Conservation (phyloP, 1,140 invertebrate genomes). For the Chelonus insularis region DNA sequence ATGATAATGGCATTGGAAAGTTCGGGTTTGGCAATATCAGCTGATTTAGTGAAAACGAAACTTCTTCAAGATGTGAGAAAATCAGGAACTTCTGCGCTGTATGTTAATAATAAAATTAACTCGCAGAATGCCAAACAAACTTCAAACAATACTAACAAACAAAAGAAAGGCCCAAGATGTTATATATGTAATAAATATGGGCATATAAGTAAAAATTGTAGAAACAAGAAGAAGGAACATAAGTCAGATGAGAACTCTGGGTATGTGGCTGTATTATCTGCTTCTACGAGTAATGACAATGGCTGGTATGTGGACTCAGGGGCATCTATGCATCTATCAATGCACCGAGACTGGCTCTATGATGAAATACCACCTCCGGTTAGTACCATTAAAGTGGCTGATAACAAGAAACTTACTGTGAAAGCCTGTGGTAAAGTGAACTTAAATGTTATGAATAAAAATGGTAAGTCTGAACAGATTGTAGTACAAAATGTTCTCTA, state of each 20-base stretch:
- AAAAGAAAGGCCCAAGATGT: conserved; percentile 15
- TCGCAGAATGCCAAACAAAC: conserved; percentile 3
- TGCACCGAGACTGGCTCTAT: too few relatives aligned
- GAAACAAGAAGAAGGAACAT: neutral
- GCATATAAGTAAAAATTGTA: neutral
- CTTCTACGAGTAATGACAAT: neutral
- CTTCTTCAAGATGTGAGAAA: conserved; percentile 46
- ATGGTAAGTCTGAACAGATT: neutral
- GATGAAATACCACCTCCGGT: too few relatives aligned
- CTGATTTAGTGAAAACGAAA: conserved; percentile 51
- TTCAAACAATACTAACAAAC: conserved; percentile 15
- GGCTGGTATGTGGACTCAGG: conserved; percentile 16
- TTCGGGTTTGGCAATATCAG: conserved; percentile 42
- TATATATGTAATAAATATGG: conserved; percentile 9
- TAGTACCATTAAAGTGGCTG: conserved; percentile 2
- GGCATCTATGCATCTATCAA: conserved; percentile 17
- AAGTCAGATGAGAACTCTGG: neutral
- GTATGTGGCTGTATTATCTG: conserved; percentile 5
- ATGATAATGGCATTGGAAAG: conserved; percentile 56
- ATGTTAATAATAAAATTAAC: too few relatives aligned
- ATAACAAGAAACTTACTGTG: neutral
- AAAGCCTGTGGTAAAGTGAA: conserved; percentile 1
- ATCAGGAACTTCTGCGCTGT: neutral
- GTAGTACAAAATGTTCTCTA: conserved; percentile 22
- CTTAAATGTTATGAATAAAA: neutral